A percentile compares a stretch with the other conserved stretches of the same genome.
These are phyloP conservation scores for Tenthredo mesomela DNA, from an alignment of 2,888 invertebrate genomes.

Conservation along the genomic window DNA sequence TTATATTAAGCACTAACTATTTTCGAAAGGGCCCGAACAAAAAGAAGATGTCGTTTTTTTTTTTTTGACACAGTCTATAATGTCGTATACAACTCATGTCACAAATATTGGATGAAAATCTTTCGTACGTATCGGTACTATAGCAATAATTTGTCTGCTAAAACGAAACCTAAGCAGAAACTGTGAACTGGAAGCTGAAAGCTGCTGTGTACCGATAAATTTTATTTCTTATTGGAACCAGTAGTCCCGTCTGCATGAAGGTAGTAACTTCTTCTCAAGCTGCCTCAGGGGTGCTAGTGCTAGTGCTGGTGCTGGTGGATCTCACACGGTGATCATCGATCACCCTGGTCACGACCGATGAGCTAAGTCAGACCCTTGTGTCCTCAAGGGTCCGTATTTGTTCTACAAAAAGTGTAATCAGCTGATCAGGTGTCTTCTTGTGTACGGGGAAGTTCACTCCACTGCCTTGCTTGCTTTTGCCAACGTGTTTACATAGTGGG, in stretches of 20 bases:
- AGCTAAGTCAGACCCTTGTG: constrained; percentile 20
- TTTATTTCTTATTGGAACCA: neutral
- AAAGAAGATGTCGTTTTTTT: no score
- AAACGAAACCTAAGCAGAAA: neutral
- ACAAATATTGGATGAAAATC: neutral
- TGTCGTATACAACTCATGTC: neutral
- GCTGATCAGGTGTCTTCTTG: neutral
- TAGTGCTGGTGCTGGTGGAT: no score
- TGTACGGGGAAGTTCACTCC: neutral
- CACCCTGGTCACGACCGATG: constrained; percentile 22
- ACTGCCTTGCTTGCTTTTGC: neutral
- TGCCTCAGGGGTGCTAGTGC: neutral
- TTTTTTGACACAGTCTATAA: no score
- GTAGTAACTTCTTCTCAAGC: constrained; percentile 2
- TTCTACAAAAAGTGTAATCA: constrained; percentile 4
- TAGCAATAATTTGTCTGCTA: neutral
- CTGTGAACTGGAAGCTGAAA: neutral
- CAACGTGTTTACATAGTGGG: neutral
- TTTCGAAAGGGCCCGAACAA: no score
- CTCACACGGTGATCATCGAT: constrained; percentile 20
- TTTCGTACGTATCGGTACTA: neutral
- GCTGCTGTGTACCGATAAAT: constrained; percentile 6
- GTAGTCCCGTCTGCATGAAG: neutral
- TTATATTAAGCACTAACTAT: no score
- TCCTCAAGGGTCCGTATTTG: constrained; percentile 1